A percentile compares a stretch with the other conserved stretches of the same genome.
Conservation (phyloP, 2,888 invertebrate species). For the Leptopterna dolabrata region DNA sequence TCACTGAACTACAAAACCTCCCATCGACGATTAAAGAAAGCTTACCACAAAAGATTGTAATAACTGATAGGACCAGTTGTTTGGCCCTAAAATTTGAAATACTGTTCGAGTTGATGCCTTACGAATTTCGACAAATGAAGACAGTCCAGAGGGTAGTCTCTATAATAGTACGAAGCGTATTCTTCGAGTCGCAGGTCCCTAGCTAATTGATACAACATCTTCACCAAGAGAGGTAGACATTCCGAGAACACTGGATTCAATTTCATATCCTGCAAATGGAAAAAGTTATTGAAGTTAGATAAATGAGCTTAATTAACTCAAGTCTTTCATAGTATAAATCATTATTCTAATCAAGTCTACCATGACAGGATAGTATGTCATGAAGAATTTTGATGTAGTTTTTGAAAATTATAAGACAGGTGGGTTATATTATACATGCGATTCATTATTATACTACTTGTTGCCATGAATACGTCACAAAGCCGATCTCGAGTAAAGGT, state of each 20-base stretch:
- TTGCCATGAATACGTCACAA: too few species aligned
- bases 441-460: too few species aligned
- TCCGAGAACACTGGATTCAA: slow-evolving; percentile 78
- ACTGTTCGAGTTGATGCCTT: not conserved
- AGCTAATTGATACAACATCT: slow-evolving; percentile 80
- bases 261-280: slow-evolving; percentile 76
- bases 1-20: too few species aligned
- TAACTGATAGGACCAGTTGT: not conserved
- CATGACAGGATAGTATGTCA: too few species aligned
- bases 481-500: too few species aligned
- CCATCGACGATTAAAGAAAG: too few species aligned
- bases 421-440: too few species aligned
- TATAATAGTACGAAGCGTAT: slow-evolving; percentile 84
- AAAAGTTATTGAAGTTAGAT: too few species aligned
- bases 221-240: slow-evolving; percentile 76
- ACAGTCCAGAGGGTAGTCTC: slow-evolving; percentile 81
- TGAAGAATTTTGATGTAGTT: too few species aligned
- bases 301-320: not conserved
- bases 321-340: not conserved
- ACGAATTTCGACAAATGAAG: slow-evolving; percentile 64
- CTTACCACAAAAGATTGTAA: too few species aligned
- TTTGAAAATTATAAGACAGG: too few species aligned
- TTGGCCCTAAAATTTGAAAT: not conserved
- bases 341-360: not conserved
- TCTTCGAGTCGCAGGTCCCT: slow-evolving; percentile 78